Evolutionary conservation across 2,888 invertebrate species (phyloP).

Genomic region (Andrena flavipes): DNA sequence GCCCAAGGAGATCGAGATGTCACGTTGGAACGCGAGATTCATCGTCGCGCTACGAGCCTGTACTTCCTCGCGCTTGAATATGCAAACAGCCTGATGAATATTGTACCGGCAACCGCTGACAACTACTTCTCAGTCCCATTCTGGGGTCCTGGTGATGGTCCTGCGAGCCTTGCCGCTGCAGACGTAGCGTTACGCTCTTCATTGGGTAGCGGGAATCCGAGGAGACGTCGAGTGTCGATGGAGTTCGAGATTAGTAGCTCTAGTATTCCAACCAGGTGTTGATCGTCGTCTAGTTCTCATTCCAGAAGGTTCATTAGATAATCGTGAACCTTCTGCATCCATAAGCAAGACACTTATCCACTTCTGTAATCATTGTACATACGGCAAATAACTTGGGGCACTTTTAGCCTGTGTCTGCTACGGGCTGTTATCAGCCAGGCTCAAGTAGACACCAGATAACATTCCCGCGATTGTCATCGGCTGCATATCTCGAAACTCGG

Average conservation of each 20-base stretch:
- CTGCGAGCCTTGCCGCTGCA: background rate
- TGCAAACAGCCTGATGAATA: conserved; percentile 26
- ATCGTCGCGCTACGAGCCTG: conserved; percentile 24
- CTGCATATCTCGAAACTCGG: background rate
- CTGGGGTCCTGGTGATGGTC: background rate
- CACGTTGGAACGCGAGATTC: conserved; percentile 60
- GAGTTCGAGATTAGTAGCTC: background rate
- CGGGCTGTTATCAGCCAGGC: background rate
- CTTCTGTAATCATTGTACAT: background rate
- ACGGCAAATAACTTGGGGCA: background rate
- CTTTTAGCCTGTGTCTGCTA: background rate
- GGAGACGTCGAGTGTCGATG: background rate
- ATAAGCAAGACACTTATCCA: background rate
- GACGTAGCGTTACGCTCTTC: background rate
- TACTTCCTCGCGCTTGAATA: conserved; percentile 46
- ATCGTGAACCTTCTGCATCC: background rate
- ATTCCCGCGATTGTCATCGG: background rate
- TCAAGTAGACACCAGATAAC: background rate
- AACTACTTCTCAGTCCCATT: background rate
- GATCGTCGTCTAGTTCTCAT: background rate
- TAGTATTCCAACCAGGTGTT: background rate
- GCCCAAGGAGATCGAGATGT: conserved; percentile 67
- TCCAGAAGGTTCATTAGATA: background rate
- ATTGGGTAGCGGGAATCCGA: background rate
- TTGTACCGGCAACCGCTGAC: background rate